Conservation (phyloP, 2,113 vertebrate species). For the Lathamus discolor region DNA sequence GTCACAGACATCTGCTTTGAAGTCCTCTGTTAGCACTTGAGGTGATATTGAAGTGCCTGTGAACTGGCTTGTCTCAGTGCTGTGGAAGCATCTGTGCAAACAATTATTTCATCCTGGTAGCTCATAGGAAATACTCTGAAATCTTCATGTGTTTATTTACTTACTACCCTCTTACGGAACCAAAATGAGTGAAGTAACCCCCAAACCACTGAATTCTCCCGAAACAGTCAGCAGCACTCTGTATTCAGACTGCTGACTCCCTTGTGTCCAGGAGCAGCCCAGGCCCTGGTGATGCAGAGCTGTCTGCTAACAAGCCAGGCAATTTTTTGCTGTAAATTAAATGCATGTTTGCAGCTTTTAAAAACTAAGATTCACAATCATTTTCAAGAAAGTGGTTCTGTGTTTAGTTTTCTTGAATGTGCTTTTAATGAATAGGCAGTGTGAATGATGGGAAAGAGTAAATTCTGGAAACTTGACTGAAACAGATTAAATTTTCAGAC, state of each 20-base stretch:
- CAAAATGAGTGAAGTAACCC: background rate
- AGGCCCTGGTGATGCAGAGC: background rate
- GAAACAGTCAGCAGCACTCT: background rate
- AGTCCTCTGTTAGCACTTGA: background rate
- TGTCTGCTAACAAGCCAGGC: background rate
- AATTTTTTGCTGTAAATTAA: background rate
- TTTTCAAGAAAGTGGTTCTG: background rate
- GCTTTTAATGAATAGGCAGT: background rate
- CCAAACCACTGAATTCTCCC: background rate
- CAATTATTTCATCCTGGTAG: background rate
- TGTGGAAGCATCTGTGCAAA: background rate
- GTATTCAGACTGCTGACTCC: background rate
- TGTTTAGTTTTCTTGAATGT: background rate
- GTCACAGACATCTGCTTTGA: background rate
- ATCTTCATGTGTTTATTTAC: background rate
- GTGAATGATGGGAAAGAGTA: background rate
- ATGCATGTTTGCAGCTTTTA: background rate
- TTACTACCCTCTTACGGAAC: background rate
- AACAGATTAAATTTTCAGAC: background rate
- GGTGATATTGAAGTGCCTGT: background rate
- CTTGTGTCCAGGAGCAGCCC: background rate
- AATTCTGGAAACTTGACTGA: background rate
- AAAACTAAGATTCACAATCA: accelerated
- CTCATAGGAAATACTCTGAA: background rate
- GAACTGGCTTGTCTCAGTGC: background rate